Percentiles rank a stretch among this genome's conserved stretches.
phyloP scores from a whole-genome alignment of 2,113 vertebrate species.

The Scophthalmus maximus region DNA sequence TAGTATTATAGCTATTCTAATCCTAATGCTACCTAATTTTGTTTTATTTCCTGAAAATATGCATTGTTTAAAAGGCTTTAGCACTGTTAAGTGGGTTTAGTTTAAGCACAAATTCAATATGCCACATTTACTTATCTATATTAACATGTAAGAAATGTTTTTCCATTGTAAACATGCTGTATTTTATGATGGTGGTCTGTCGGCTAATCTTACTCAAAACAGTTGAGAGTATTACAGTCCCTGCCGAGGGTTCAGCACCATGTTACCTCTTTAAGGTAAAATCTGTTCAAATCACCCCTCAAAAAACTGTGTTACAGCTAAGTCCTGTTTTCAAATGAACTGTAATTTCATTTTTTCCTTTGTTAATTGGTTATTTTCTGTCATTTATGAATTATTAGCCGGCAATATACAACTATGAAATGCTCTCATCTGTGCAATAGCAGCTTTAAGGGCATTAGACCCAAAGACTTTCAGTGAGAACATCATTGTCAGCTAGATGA shows the following conservation, averaged over 20 bases:
- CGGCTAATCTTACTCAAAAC: background rate
- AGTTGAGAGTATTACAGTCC: slow-evolving; percentile 2
- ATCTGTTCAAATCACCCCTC: background rate
- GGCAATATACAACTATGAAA: slow-evolving; percentile 16
- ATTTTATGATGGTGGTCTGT: too few species aligned
- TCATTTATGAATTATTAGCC: slow-evolving; percentile 16
- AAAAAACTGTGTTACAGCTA: background rate
- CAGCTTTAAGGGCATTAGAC: slow-evolving; percentile 49
- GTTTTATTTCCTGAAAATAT: background rate
- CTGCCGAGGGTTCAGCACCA: background rate
- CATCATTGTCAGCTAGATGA: slow-evolving; percentile 35
- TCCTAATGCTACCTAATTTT: background rate
- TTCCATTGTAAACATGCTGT: too few species aligned
- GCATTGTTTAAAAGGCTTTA: slow-evolving; percentile 19
- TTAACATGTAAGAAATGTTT: slow-evolving; percentile 4
- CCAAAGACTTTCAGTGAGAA: slow-evolving; percentile 36
- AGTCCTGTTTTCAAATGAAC: background rate
- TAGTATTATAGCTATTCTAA: slow-evolving; percentile 20
- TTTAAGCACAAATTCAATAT: slow-evolving; percentile 21
- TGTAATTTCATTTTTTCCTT: background rate
- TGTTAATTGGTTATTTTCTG: background rate
- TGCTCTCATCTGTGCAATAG: slow-evolving; percentile 50
- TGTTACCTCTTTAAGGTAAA: too few species aligned
- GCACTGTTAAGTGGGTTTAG: slow-evolving; percentile 35
- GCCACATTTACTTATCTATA: slow-evolving; percentile 23